A percentile compares a stretch with the other conserved stretches of the same genome.
Conservation (phyloP, 2,797 vertebrate species). For the Pseudomugil tenellus region DNA sequence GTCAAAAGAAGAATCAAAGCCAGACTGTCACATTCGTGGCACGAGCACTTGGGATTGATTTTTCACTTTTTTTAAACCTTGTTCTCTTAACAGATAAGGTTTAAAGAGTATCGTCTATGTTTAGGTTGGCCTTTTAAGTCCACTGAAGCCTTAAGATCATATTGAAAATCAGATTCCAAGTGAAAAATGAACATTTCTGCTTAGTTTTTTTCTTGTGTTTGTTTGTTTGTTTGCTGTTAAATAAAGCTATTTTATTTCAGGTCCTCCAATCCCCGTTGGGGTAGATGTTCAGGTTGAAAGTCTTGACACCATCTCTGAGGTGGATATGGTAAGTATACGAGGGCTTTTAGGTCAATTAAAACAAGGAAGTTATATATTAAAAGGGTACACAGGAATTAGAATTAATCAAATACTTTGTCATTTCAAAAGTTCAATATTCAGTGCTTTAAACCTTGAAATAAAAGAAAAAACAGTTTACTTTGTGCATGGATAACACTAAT, state of each 20-base stretch:
- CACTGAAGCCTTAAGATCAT: not conserved
- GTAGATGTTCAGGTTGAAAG: constrained; percentile 98
- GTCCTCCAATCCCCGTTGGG: constrained; percentile 95
- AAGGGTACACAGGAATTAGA: not conserved
- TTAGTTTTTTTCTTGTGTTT: not conserved
- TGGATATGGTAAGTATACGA: constrained; percentile 90
- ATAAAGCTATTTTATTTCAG: constrained; percentile 67
- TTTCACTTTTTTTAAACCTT: constrained; percentile 12
- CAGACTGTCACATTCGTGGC: constrained; percentile 21
- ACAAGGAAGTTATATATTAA: not conserved
- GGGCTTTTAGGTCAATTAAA: not conserved
- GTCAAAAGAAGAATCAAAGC: constrained; percentile 69
- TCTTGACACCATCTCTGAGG: constrained; percentile 96
- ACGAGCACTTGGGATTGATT: constrained; percentile 8
- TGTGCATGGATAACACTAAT: not conserved
- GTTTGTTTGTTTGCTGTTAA: not conserved
- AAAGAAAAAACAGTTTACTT: not conserved
- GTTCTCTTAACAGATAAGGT: constrained; percentile 10
- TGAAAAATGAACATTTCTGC: constrained; percentile 1
- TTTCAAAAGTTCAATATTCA: not conserved
- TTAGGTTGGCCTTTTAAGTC: constrained; percentile 4
- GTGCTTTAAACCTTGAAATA: not conserved
- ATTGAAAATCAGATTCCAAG: not conserved
- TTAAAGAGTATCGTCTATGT: not conserved
- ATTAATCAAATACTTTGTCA: not conserved